Conservation (phyloP, 2,797 vertebrate genomes). For the Dicrostonyx torquatus region DNA sequence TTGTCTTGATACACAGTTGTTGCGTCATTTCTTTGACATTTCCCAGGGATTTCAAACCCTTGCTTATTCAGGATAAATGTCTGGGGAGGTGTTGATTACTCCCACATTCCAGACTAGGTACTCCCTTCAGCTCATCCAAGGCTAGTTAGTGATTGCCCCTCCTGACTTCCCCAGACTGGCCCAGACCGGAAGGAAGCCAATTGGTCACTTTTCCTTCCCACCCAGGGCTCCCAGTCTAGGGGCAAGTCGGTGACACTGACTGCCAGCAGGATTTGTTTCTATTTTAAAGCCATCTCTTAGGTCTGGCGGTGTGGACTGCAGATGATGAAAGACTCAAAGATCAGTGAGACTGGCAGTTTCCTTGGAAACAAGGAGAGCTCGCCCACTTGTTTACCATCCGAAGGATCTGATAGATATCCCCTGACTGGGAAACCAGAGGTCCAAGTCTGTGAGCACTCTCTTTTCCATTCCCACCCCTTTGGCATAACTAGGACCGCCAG, state of each 20-base stretch:
- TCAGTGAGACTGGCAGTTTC: background rate
- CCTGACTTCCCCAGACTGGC: background rate
- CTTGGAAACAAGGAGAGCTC: background rate
- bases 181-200: background rate
- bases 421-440: background rate
- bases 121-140: background rate
- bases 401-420: background rate
- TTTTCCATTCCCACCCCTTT: background rate
- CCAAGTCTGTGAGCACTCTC: background rate
- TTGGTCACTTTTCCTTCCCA: background rate
- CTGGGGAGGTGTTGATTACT: background rate
- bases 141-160: background rate
- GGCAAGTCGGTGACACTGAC: background rate
- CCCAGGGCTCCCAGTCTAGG: background rate
- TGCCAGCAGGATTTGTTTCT: background rate
- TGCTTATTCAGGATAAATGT: background rate
- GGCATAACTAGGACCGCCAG: too few species aligned
- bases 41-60: background rate
- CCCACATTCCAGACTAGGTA: background rate
- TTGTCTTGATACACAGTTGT: background rate
- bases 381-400: background rate
- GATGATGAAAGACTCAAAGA: background rate
- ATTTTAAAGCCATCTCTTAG: background rate
- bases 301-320: background rate
- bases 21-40: background rate